Base-by-base conservation (phyloP, 2,113 vertebrate genomes). In the Hylia prasina region DNA sequence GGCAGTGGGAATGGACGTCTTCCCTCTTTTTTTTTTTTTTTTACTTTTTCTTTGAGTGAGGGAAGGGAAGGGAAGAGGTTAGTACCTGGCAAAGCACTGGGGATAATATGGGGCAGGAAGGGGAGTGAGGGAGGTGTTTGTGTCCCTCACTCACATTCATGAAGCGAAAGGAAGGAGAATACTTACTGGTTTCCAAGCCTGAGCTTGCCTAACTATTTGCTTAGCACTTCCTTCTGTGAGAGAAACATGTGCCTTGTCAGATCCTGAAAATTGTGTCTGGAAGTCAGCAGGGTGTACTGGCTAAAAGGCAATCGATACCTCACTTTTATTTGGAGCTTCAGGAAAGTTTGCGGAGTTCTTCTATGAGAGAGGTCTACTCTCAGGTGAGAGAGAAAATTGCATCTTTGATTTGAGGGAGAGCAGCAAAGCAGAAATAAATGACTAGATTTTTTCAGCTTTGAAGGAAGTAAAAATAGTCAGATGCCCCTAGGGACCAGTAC, bases 341-440 rank as follows among this genome's bases (percentile, higher is more conserved):
- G 68, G 51, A 94, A 77, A 63, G 40, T 94, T 93, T 82, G 69
- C 60, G 50, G 37, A 61, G 42, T 11, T 57, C n/a, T 83, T 64
- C 33, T 76, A 73, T 54, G 42, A 88, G 63, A 87, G 70, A 18
- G 56, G 8, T 89, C 44, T 88, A 22, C 35, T 93, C 50, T 58
- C n/a, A 42, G 51, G 72, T 89, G 51, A 90, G 80, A 85, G 37
- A 78, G 58, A 91, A 88, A 95, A 90, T 90, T 53, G 51, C 56
- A 71, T 64, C 86, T 93, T 81, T 93, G 85, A 94, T 94, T 87
- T 90, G 80, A 93, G 56, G 45, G 71, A 78, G 57, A 88, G 47
- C 57, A 45, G 88, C 76, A 89, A 89, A 93, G 90, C 86, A 94
- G 90, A 93, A 95, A 78, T 71, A 95, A 90, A 76, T n/a, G 25